Conservation (phyloP, 2,888 invertebrate genomes). For the Creontiades dilutus region DNA sequence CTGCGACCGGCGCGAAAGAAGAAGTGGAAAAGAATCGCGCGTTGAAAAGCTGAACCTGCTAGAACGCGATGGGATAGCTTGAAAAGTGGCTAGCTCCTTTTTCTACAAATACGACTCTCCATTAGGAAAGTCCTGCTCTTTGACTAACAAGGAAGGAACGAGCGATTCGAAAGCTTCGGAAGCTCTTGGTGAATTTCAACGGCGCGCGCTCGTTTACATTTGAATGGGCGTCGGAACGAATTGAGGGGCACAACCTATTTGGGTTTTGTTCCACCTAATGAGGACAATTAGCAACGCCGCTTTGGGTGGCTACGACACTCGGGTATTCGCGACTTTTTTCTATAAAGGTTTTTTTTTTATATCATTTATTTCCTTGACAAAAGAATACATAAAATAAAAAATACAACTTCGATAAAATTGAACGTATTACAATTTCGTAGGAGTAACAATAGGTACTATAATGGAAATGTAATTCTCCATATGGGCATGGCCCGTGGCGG, state of each 20-base stretch:
- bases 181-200: constrained; percentile 29
- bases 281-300: neutral
- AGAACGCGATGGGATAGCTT: neutral
- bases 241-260: constrained; percentile 29
- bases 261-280: constrained; percentile 10
- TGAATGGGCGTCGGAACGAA: constrained; percentile 15
- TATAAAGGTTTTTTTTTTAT: too few relatives aligned
- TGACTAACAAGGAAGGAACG: constrained; percentile 32
- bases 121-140: constrained; percentile 24
- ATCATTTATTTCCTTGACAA: too few relatives aligned
- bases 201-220: neutral
- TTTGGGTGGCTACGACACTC: neutral
- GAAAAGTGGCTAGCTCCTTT: constrained; percentile 36
- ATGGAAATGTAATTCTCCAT: too few relatives aligned
- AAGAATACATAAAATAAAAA: too few relatives aligned
- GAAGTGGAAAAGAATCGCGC: neutral
- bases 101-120: constrained; percentile 36
- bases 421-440: too few relatives aligned
- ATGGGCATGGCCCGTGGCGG: too few relatives aligned
- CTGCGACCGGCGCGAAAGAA: neutral
- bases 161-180: constrained; percentile 32
- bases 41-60: neutral
- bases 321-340: neutral
- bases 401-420: too few relatives aligned
- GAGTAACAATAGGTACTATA: too few relatives aligned